Evolutionary conservation across 2,113 vertebrate genomes (phyloP), one percentile per base, ranked within the genome.

Genomic region (Sterna hirundo): DNA sequence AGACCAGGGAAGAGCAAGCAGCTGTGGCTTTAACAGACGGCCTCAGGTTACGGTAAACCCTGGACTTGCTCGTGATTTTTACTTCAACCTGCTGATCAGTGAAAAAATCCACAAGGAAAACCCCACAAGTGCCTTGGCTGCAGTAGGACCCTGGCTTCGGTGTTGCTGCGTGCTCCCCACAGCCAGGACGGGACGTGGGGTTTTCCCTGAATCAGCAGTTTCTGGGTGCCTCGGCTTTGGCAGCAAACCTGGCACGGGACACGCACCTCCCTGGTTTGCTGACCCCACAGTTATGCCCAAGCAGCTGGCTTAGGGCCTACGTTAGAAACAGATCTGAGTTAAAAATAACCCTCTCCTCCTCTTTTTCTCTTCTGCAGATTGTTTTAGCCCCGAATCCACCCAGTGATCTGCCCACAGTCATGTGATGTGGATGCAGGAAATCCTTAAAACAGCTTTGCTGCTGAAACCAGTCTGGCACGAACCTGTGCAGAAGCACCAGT

Each of bases 181-280:
- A 72, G 47, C 27, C 36, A 23, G 42, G 14, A 42, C 32, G 30
- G 49, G 36, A 47, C 0, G 0, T 3, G 32, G 54, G 17, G 2
- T 1, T 23, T 68, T 66, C 1, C 2, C 32, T 2, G 1, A 58
- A 38, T n/a, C 16, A 5, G 44, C 49, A 42, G 25, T 21, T 62
- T 32, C 22, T 0, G 4, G 40, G 26, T 61, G 52, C 54, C 32
- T 55, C 0, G 3, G 21, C 11, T 86, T 68, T 86, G 70, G 42
- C 66, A 74, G 65, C 82, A 86, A 57, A 86, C 30, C 34, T 46
- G 47, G 65, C 46, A n/a, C 2, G 0, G 57, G 40, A 76, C 52
- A 21, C 7, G 3, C 29, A 55, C 17, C 52, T 71, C 64, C 40
- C 65, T 78, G 25, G 11, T 71, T 30, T 85, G 51, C 61, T 49